Evolutionary conservation across 2,888 invertebrate genomes (phyloP).

Genomic region (Hydraecia micacea): DNA sequence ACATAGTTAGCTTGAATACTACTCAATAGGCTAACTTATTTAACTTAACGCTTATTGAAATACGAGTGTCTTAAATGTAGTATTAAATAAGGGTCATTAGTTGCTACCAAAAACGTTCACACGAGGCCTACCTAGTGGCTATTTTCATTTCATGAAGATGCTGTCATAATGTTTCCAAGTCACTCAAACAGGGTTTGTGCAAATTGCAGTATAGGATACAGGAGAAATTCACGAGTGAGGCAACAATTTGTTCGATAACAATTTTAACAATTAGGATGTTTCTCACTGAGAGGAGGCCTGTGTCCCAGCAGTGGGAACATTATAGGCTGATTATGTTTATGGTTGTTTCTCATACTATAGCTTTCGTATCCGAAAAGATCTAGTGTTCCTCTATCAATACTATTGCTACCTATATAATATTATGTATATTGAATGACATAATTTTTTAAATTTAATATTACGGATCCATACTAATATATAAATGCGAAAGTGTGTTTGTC

Average conservation of each 20-base stretch:
- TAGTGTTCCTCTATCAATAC: too few relatives aligned
- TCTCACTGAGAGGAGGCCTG: too few relatives aligned
- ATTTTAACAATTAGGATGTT: not conserved
- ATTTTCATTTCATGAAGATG: too few relatives aligned
- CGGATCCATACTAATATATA: too few relatives aligned
- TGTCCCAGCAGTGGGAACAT: too few relatives aligned
- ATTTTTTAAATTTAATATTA: too few relatives aligned
- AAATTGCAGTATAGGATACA: not conserved
- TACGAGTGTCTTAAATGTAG: not conserved
- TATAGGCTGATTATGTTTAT: too few relatives aligned
- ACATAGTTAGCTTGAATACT: constrained; percentile 22
- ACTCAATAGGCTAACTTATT: constrained; percentile 29
- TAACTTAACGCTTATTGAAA: constrained; percentile 4
- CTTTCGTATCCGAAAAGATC: not conserved
- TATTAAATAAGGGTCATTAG: not conserved
- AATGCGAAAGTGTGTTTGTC: too few relatives aligned
- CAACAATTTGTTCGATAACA: not conserved
- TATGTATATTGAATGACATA: too few relatives aligned
- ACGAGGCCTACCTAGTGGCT: not conserved
- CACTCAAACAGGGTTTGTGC: not conserved
- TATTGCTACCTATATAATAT: too few relatives aligned
- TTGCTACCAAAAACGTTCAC: too few relatives aligned
- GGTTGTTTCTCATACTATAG: not conserved
- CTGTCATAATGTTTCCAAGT: not conserved
- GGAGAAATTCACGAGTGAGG: not conserved